These are phyloP conservation scores for Argopecten irradians DNA, from an alignment of 1,140 invertebrate genomes.

Conservation along the genomic window DNA sequence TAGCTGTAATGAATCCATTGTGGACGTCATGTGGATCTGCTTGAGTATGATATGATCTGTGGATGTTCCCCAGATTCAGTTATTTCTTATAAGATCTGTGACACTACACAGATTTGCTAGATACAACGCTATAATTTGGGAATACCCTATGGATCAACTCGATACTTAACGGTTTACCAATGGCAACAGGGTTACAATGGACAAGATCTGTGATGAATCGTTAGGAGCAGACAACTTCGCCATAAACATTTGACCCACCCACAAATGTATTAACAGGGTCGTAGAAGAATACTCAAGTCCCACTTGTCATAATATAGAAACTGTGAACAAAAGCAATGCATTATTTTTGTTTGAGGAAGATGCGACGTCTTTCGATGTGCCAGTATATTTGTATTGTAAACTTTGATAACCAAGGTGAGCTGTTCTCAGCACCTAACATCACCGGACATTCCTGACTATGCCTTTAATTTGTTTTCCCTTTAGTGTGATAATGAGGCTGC, in stretches of 20 bases:
- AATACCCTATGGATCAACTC: neutral
- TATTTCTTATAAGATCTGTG: too few relatives aligned
- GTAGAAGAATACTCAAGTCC: conserved; percentile 2
- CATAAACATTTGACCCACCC: neutral
- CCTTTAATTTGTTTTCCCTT: neutral
- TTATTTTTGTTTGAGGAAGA: conserved; percentile 23
- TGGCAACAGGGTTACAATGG: neutral
- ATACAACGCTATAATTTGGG: too few relatives aligned
- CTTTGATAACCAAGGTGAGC: neutral
- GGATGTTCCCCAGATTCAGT: too few relatives aligned
- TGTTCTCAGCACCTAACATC: too few relatives aligned
- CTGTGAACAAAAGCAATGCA: conserved; percentile 10
- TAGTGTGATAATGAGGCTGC: neutral
- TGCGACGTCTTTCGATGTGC: neutral
- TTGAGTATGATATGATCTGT: too few relatives aligned
- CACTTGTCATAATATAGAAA: conserved; percentile 9
- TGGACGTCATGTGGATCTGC: too few relatives aligned
- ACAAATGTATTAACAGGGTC: neutral
- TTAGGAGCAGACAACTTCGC: neutral
- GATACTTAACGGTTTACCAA: neutral
- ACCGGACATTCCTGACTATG: neutral
- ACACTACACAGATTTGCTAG: too few relatives aligned
- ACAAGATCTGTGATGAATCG: too few relatives aligned
- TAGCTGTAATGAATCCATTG: too few relatives aligned
- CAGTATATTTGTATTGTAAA: neutral